Conservation (phyloP, 2,888 invertebrate genomes). For the Agapostemon virescens region DNA sequence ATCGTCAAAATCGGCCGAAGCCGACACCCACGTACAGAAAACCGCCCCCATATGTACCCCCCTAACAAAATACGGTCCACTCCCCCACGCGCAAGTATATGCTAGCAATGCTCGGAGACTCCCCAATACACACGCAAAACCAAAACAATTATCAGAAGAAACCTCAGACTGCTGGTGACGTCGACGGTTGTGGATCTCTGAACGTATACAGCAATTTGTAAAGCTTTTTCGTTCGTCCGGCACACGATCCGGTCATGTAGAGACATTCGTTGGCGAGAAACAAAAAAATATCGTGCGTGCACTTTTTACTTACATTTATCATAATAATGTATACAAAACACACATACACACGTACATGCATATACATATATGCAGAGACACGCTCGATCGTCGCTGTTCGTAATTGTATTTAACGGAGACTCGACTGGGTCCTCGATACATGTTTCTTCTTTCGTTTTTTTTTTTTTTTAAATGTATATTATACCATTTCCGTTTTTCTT, state of each 20-base stretch:
- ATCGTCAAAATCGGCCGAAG: conserved; percentile 88
- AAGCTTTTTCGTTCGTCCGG: conserved; percentile 57
- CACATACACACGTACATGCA: background rate
- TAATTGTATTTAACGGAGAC: conserved; percentile 36
- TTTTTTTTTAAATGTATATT: background rate
- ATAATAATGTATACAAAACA: background rate
- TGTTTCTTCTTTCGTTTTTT: conserved; percentile 17
- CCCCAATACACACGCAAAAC: conserved; percentile 76
- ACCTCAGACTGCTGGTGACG: conserved; percentile 50
- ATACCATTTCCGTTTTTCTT: conserved; percentile 7
- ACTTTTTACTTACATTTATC: conserved; percentile 61
- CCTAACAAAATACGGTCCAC: conserved; percentile 85
- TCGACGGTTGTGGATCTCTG: conserved; percentile 58
- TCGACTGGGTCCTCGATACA: conserved; percentile 3
- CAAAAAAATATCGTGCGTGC: conserved; percentile 41
- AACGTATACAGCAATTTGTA: conserved; percentile 65
- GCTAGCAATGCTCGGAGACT: conserved; percentile 78
- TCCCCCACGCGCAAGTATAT: conserved; percentile 79
- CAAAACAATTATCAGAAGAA: conserved; percentile 68
- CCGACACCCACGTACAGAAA: conserved; percentile 95
- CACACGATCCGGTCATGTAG: conserved; percentile 25
- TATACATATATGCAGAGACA: conserved; percentile 26
- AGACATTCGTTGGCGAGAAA: conserved; percentile 33
- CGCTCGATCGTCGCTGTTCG: conserved; percentile 48
- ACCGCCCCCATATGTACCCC: conserved; percentile 98